A percentile compares a stretch with the other conserved stretches of the same genome.
These are phyloP conservation scores for Epirrhoe tristata DNA, from an alignment of 2,888 invertebrate species.

Conservation along the genomic window DNA sequence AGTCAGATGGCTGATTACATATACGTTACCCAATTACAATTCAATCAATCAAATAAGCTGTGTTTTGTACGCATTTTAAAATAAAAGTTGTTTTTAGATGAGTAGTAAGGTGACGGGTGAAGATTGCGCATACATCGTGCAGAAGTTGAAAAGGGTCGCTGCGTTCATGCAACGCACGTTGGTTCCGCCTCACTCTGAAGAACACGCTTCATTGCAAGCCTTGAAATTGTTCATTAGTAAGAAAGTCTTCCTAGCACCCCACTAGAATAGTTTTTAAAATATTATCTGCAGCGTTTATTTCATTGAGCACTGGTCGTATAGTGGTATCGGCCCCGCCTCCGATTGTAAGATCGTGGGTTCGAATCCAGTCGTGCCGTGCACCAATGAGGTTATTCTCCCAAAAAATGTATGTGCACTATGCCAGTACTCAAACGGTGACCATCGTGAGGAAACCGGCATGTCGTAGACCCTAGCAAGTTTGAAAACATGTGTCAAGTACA, in stretches of 20 bases:
- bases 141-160: constrained; percentile 90
- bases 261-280: background rate
- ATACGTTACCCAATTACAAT: background rate
- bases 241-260: constrained; percentile 42
- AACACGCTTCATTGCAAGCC: constrained; percentile 91
- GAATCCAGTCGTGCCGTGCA: too few relatives aligned
- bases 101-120: constrained; percentile 88
- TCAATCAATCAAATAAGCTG: background rate
- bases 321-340: too few relatives aligned
- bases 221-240: constrained; percentile 89
- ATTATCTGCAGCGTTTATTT: too few relatives aligned
- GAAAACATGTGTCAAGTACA: too few relatives aligned
- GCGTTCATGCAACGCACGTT: constrained; percentile 87
- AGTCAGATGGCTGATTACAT: background rate
- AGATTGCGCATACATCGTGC: constrained; percentile 90
- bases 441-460: too few relatives aligned
- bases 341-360: too few relatives aligned
- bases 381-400: too few relatives aligned
- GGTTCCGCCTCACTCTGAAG: constrained; percentile 78
- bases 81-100: constrained; percentile 75
- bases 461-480: too few relatives aligned
- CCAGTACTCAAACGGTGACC: too few relatives aligned
- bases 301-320: too few relatives aligned
- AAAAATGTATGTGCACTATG: too few relatives aligned
- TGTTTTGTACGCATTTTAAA: too few relatives aligned